Conservation (phyloP, 2,113 vertebrate species). For the Coptodon rendalli region DNA sequence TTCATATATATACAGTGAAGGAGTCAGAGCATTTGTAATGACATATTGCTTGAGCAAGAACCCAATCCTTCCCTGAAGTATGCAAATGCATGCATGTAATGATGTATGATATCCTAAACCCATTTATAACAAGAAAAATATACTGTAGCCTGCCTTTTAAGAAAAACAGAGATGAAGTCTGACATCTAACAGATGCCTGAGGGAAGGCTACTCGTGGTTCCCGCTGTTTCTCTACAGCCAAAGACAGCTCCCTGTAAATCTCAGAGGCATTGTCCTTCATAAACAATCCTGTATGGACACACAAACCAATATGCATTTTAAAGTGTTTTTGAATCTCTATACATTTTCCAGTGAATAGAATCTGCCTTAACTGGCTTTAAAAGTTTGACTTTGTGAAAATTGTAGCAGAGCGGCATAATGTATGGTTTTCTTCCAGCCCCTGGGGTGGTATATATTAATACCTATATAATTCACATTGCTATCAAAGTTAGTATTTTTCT, state of each 20-base stretch:
- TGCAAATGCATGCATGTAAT: background rate
- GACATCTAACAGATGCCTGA: background rate
- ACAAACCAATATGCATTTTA: background rate
- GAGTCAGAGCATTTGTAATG: background rate
- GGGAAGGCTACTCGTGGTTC: background rate
- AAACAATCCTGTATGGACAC: background rate
- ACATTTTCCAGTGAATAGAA: background rate
- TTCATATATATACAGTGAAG: background rate
- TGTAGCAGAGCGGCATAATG: background rate
- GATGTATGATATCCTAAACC: conserved; percentile 6
- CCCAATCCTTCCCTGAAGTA: background rate
- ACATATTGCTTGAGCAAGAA: background rate
- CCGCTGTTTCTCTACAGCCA: background rate
- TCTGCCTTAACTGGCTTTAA: background rate
- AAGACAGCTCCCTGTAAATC: background rate
- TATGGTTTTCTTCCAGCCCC: background rate
- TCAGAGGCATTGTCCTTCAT: background rate
- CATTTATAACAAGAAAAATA: conserved; percentile 10
- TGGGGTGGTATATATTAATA: background rate
- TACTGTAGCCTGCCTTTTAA: background rate
- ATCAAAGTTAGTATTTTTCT: background rate
- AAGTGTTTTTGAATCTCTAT: background rate
- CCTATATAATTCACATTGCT: background rate
- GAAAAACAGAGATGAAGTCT: background rate
- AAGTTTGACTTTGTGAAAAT: background rate